Evolutionary conservation across 2,113 vertebrate species (phyloP).

Genomic region (Brachirus orientalis): DNA sequence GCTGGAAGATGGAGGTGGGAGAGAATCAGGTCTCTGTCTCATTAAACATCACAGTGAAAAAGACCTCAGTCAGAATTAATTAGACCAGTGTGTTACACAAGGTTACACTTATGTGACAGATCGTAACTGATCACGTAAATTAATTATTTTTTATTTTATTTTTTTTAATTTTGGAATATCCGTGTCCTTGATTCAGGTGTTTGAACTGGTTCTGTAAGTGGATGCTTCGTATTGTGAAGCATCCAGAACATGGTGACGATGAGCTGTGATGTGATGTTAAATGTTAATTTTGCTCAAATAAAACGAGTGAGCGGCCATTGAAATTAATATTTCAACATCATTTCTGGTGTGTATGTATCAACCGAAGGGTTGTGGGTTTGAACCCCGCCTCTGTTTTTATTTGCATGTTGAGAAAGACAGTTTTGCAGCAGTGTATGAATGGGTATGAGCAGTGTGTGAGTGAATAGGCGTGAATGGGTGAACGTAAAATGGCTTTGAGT

Average conservation of each 20-base stretch:
- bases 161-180: no score
- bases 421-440: no score
- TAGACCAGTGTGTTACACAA: not conserved
- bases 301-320: slow-evolving; percentile 31
- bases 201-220: not conserved
- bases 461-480: no score
- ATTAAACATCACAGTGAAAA: not conserved
- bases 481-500: no score
- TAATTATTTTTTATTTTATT: no score
- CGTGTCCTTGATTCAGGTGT: not conserved
- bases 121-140: not conserved
- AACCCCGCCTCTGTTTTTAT: no score
- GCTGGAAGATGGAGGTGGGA: slow-evolving; percentile 96
- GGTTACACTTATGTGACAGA: not conserved
- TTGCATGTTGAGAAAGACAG: no score
- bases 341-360: slow-evolving; percentile 15
- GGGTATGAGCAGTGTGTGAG: no score
- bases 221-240: slow-evolving; percentile 17
- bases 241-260: not conserved
- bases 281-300: slow-evolving; percentile 54
- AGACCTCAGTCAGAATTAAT: not conserved
- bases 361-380: no score
- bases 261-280: slow-evolving; percentile 9
- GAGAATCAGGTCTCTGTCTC: slow-evolving; percentile 56
- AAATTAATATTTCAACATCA: not conserved